A percentile compares a stretch with the other conserved stretches of the same genome.
Conservation (phyloP, 2,888 invertebrate genomes). For the Myopa testacea region DNA sequence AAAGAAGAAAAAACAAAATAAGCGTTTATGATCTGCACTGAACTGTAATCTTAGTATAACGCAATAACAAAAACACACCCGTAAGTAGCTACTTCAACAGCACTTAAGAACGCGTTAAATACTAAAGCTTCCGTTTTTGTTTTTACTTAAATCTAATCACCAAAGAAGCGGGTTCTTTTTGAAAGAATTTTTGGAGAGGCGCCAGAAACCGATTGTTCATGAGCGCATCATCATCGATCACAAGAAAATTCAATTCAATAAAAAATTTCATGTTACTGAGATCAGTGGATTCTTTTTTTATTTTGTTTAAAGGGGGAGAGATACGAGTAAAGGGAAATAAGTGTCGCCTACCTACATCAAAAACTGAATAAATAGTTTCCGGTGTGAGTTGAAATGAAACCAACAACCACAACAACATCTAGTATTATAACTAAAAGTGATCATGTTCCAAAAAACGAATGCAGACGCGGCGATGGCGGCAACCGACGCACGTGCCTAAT, state of each 20-base stretch:
- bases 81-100: too few relatives aligned
- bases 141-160: too few relatives aligned
- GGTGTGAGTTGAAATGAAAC: slow-evolving; percentile 51
- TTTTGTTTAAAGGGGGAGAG: too few relatives aligned
- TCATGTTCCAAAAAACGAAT: slow-evolving; percentile 59
- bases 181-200: too few relatives aligned
- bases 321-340: slow-evolving; percentile 53
- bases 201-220: too few relatives aligned
- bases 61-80: slow-evolving; percentile 33
- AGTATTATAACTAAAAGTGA: slow-evolving; percentile 51
- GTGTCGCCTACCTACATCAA: slow-evolving; percentile 58
- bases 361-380: slow-evolving; percentile 66
- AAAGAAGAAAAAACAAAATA: slow-evolving; percentile 40
- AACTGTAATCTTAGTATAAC: slow-evolving; percentile 35
- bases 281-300: too few relatives aligned
- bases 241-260: too few relatives aligned
- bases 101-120: too few relatives aligned
- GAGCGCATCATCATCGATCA: too few relatives aligned
- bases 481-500: slow-evolving; percentile 61
- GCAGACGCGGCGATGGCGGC: not conserved
- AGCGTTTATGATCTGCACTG: slow-evolving; percentile 22
- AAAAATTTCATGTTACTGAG: too few relatives aligned
- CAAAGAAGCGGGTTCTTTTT: too few relatives aligned
- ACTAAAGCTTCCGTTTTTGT: too few relatives aligned
- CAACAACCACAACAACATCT: slow-evolving; percentile 40